Conservation (phyloP, 1,140 invertebrate species). For the Forficula auricularia region DNA sequence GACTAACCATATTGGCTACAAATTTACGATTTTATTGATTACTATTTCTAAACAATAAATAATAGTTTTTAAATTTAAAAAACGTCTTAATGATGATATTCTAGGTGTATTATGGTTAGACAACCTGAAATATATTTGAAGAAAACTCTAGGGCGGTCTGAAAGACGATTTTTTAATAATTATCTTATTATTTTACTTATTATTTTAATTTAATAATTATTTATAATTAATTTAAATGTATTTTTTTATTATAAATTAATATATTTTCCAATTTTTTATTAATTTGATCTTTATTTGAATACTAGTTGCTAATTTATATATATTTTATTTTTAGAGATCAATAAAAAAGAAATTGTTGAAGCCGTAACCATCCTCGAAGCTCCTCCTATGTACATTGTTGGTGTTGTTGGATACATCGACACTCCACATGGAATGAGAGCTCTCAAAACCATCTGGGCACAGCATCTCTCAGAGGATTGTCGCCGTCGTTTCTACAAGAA, state of each 20-base stretch:
- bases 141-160: no score
- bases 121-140: no score
- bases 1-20: conserved; percentile 54
- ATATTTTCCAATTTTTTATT: no score
- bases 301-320: no score
- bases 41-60: no score
- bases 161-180: no score
- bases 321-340: conserved; percentile 59
- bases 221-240: no score
- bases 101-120: no score
- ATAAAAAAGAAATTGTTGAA: conserved; percentile 99
- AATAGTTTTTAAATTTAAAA: no score
- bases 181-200: no score
- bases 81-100: no score
- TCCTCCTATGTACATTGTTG: conserved; percentile 94
- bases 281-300: conserved; percentile 7
- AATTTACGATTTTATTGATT: conserved; percentile 11
- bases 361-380: conserved; percentile 96
- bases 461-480: conserved; percentile 97
- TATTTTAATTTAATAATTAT: no score
- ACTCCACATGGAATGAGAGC: conserved; percentile 90
- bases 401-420: conserved; percentile 96
- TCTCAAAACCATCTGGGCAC: conserved; percentile 92
- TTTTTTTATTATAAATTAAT: conserved; percentile 3
- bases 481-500: conserved; percentile 98